Conservation (phyloP, 2,888 invertebrate genomes). For the Anorthoa munda region DNA sequence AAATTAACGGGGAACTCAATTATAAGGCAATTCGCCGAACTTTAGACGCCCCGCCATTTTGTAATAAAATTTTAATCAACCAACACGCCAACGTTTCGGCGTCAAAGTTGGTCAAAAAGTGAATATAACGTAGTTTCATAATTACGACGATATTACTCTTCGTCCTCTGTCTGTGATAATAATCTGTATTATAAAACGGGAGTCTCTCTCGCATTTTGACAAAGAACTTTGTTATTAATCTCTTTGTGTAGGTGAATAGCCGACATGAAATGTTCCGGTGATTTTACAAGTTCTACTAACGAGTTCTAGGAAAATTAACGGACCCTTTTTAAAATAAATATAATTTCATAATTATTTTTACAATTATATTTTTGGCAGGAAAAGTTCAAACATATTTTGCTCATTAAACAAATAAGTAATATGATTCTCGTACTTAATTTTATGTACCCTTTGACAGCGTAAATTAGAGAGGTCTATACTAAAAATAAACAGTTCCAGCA, state of each 20-base stretch:
- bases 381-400: not conserved
- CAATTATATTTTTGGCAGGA: not conserved
- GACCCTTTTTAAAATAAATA: not conserved
- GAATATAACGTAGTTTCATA: constrained; percentile 48
- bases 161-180: constrained; percentile 25
- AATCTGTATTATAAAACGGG: constrained; percentile 21
- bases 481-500: constrained; percentile 60
- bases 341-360: not conserved
- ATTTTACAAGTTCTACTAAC: not conserved
- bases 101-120: constrained; percentile 53
- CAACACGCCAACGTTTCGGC: constrained; percentile 52
- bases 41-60: constrained; percentile 63
- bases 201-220: constrained; percentile 20
- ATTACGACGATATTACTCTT: constrained; percentile 43
- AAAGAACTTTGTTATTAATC: not conserved
- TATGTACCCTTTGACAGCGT: not conserved
- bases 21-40: constrained; percentile 67
- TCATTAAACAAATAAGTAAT: constrained; percentile 3
- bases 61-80: constrained; percentile 71
- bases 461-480: constrained; percentile 46
- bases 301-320: not conserved
- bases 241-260: constrained; percentile 1
- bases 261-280: not conserved
- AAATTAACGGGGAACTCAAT: constrained; percentile 70
- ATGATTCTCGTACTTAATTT: not conserved